Evolutionary conservation across 1,140 invertebrate species (phyloP), one percentile per base, ranked within the genome.

Genomic region (Drosophila mojavensis): DNA sequence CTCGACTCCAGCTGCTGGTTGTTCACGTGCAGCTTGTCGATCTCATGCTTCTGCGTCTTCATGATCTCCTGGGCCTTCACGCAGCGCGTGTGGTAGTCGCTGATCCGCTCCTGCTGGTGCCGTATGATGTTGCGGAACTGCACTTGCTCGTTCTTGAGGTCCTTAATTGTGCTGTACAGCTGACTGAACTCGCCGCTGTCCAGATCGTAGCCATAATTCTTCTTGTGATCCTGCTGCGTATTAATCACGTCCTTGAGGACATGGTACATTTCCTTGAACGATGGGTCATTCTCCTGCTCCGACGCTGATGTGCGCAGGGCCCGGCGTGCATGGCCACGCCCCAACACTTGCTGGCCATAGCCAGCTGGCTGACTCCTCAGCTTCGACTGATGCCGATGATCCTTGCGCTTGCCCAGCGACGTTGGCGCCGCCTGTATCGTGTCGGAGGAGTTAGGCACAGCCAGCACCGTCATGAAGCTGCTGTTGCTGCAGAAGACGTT

Each of bases 41-140:
- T 91, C 73, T 92, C 88, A 2, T 73, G 58, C 70, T 91, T 91
- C 5, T 92, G 91, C 11, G 75, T 79, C 72, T 89, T 77, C 84
- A 92, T 91, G 2, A 92, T 84, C 53, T 91, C 84, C 66, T 92
- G 86, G 3, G 91, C 91, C 48, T 91, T 91, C 1, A 91, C 48
- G 7, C 81, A 92, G 10, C 91, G 81, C 2, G 68, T 58, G 20
- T 90, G 91, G 54, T 91, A 92, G 28, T 91, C 88, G 7, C 71
- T 55, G 4, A 92, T 74, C n/a, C 81, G 65, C 3, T 81, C 78
- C 63, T 91, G 79, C 50, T 92, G 91, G 36, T 91, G 74, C 10
- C 78, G 61, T 5, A 92, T 92, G 1, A 90, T 72, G 4, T 50
- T 69, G 0, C 71, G 74, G 15, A 78, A 91, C 33, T 91, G 71